Evolutionary conservation across 2,888 invertebrate species (phyloP).

Genomic region (Lithophane ornitopus): DNA sequence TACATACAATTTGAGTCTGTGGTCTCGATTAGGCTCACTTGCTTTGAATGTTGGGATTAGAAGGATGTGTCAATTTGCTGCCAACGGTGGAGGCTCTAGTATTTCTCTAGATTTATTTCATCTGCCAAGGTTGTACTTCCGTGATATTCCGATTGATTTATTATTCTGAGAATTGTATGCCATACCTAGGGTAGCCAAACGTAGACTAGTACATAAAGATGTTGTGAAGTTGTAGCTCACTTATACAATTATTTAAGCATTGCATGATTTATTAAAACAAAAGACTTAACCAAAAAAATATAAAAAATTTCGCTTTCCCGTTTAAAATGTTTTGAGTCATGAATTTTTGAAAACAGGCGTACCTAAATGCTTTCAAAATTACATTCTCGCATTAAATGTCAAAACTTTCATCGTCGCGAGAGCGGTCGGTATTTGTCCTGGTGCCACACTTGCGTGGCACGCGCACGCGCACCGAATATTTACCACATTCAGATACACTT

Average conservation of each 20-base stretch:
- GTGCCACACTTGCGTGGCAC: slow-evolving; percentile 66
- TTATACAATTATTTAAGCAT: neutral
- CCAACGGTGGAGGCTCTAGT: neutral
- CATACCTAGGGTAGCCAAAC: no score
- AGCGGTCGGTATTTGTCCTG: slow-evolving; percentile 57
- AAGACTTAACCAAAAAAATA: neutral
- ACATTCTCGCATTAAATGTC: slow-evolving; percentile 60
- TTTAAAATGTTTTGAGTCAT: neutral
- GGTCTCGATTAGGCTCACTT: slow-evolving; percentile 13
- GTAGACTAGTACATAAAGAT: no score
- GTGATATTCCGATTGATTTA: neutral
- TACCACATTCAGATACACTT: slow-evolving; percentile 49
- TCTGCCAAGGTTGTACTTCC: neutral
- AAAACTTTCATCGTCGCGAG: slow-evolving; percentile 64
- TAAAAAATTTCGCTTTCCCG: slow-evolving; percentile 6
- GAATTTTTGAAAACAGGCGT: slow-evolving; percentile 5
- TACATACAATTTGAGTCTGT: slow-evolving; percentile 15
- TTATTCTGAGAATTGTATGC: neutral
- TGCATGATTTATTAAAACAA: slow-evolving; percentile 3
- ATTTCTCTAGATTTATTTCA: slow-evolving; percentile 4
- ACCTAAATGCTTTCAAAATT: slow-evolving; percentile 33
- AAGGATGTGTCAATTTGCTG: slow-evolving; percentile 36
- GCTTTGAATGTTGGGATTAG: slow-evolving; percentile 1
- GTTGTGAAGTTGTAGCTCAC: no score
- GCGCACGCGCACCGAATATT: slow-evolving; percentile 64